Evolutionary conservation across 2,797 vertebrate genomes (phyloP).

Genomic region (Lacerta agilis): DNA sequence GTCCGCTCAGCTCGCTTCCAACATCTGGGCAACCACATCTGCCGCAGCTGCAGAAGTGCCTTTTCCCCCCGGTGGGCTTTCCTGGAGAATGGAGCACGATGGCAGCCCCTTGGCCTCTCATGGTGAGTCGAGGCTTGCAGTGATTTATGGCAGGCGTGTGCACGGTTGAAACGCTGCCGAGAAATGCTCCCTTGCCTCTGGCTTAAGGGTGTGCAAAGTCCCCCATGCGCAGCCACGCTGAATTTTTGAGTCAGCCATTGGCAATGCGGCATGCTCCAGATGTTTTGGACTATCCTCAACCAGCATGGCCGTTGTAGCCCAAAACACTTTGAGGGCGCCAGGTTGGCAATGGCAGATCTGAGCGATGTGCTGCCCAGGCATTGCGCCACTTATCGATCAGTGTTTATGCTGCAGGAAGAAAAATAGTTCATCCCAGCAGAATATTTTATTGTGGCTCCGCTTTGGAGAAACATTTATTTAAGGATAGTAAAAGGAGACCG

Average conservation of each 20-base stretch:
- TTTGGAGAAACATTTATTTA: background rate
- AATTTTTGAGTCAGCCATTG: background rate
- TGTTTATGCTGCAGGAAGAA: background rate
- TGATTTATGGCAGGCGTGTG: background rate
- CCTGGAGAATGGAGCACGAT: conserved; percentile 61
- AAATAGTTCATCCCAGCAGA: background rate
- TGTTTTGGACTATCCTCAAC: too few relatives aligned
- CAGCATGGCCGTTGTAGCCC: too few relatives aligned
- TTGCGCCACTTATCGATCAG: background rate
- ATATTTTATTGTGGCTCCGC: background rate
- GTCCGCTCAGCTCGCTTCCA: background rate
- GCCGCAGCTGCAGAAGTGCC: background rate
- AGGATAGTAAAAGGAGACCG: too few relatives aligned
- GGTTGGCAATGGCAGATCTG: too few relatives aligned
- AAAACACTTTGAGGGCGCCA: too few relatives aligned
- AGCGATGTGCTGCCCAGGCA: background rate
- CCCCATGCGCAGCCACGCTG: background rate
- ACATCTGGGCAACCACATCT: conserved; percentile 51
- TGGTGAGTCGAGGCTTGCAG: conserved; percentile 58
- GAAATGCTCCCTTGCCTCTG: background rate
- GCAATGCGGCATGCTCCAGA: too few relatives aligned
- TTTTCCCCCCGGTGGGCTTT: background rate
- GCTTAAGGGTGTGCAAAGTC: too few relatives aligned
- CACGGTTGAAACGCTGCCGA: background rate
- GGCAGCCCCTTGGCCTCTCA: conserved; percentile 62